Percentiles rank a stretch among this genome's conserved stretches.
Conservation (phyloP, 2,797 vertebrate species). For the Coregonus suidteri region DNA sequence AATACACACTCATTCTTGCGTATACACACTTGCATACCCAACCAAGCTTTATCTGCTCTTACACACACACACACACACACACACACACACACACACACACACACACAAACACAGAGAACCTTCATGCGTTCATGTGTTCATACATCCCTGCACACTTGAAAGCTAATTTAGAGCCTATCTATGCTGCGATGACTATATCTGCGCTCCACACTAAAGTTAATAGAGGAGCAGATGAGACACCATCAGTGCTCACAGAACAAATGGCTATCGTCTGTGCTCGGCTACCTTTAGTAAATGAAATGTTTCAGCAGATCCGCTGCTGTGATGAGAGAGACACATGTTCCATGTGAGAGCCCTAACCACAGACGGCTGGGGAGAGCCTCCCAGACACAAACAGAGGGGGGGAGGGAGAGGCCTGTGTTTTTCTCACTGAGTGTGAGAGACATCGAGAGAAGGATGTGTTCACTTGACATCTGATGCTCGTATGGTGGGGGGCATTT, state of each 20-base stretch:
- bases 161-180: conserved; percentile 6
- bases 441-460: background rate
- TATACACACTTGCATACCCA: no score
- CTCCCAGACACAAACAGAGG: conserved; percentile 5
- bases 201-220: no score
- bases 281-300: no score
- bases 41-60: no score
- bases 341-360: conserved; percentile 42
- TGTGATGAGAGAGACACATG: conserved; percentile 41
- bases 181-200: no score
- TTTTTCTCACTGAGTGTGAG: background rate
- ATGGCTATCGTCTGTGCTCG: no score
- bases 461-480: background rate
- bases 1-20: background rate
- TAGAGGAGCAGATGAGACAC: no score
- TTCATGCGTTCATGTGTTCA: conserved; percentile 16
- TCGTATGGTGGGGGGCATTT: background rate
- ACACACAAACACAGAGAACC: no score
- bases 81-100: no score
- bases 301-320: no score
- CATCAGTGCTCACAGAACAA: no score
- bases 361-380: conserved; percentile 18
- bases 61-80: no score
- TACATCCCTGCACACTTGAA: conserved; percentile 1
- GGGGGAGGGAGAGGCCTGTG: background rate